A percentile compares a stretch with the other conserved stretches of the same genome.
phyloP scores from a whole-genome alignment of 2,888 invertebrate genomes.

The Netelia fuscicornis region DNA sequence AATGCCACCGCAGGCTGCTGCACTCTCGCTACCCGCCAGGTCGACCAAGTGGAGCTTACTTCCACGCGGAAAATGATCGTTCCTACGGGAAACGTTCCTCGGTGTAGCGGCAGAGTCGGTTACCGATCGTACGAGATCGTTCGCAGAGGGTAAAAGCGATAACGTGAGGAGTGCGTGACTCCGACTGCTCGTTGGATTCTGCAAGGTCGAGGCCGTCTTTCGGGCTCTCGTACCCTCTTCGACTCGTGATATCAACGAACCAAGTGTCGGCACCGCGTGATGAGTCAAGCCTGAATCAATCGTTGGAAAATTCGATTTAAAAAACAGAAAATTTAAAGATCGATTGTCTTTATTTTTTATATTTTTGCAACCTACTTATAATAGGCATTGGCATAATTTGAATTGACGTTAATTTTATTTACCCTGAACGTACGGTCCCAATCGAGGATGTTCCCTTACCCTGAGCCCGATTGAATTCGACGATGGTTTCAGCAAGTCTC shows the following conservation, averaged over 20 bases:
- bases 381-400: neutral
- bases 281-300: slow-evolving; percentile 87
- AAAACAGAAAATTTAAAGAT: slow-evolving; percentile 11
- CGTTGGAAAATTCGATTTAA: neutral
- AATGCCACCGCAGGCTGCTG: slow-evolving; percentile 84
- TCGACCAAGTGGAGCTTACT: slow-evolving; percentile 89
- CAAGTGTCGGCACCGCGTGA: slow-evolving; percentile 87
- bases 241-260: slow-evolving; percentile 87
- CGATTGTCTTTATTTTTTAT: neutral
- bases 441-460: slow-evolving; percentile 91
- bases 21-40: slow-evolving; percentile 90
- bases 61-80: slow-evolving; percentile 87
- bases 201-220: slow-evolving; percentile 90
- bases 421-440: slow-evolving; percentile 94
- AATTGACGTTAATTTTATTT: slow-evolving; percentile 30
- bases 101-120: slow-evolving; percentile 56
- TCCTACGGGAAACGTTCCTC: slow-evolving; percentile 73
- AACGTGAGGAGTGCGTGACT: slow-evolving; percentile 91
- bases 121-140: slow-evolving; percentile 86
- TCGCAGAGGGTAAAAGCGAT: slow-evolving; percentile 87
- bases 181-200: slow-evolving; percentile 90
- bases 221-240: slow-evolving; percentile 88
- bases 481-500: slow-evolving; percentile 88
- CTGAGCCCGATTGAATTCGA: slow-evolving; percentile 86
- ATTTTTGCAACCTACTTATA: neutral